Evolutionary conservation across 2,113 vertebrate species (phyloP).

Genomic region (Porphyrio hochstetteri): DNA sequence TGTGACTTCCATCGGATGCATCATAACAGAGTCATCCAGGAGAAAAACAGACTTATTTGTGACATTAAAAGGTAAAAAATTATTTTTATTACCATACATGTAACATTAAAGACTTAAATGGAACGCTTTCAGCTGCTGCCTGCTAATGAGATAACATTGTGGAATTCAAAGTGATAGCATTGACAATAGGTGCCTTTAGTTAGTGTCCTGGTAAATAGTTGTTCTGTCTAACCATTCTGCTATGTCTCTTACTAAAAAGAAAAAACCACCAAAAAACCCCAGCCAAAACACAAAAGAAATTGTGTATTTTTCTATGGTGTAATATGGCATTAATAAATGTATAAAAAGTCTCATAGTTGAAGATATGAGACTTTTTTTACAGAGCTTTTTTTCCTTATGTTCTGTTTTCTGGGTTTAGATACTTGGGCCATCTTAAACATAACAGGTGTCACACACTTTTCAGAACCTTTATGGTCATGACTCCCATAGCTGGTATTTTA

Average conservation of each 20-base stretch:
- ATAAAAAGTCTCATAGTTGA: neutral
- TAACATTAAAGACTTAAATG: neutral
- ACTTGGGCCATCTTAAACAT: neutral
- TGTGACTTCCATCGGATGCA: conserved; percentile 85
- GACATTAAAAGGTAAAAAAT: conserved; percentile 80
- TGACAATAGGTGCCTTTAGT: neutral
- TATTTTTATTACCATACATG: neutral
- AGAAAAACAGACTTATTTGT: conserved; percentile 83
- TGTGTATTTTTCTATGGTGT: neutral
- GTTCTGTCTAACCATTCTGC: neutral
- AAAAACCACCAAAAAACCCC: too few relatives aligned
- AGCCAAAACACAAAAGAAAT: too few relatives aligned
- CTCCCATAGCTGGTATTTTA: neutral
- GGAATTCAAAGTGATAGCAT: neutral
- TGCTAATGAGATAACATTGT: neutral
- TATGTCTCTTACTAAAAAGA: too few relatives aligned
- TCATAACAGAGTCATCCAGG: conserved; percentile 83
- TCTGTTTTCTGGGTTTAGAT: neutral
- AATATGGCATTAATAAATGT: neutral
- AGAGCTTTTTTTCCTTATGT: neutral
- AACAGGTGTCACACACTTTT: neutral
- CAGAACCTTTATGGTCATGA: neutral
- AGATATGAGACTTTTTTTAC: neutral
- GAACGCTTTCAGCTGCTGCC: neutral
- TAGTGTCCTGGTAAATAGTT: neutral